These are phyloP conservation scores for Thyatira batis DNA, from an alignment of 2,888 invertebrate genomes.

Conservation along the genomic window DNA sequence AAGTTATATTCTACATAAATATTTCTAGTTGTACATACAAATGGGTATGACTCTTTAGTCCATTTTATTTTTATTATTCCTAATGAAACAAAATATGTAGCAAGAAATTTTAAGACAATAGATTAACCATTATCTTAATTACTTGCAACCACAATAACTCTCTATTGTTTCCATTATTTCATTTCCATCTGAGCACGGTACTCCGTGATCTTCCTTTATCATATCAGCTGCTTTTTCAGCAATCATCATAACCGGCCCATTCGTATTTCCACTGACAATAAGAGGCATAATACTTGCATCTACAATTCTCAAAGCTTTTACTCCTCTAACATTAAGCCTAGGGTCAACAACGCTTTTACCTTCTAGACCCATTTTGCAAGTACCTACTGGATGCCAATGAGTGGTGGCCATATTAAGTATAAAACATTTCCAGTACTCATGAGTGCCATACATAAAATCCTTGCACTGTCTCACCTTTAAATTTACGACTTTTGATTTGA, in stretches of 20 bases:
- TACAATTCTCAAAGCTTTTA: slow-evolving; percentile 79
- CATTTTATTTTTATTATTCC: too few relatives aligned
- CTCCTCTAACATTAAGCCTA: slow-evolving; percentile 62
- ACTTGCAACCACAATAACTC: not conserved
- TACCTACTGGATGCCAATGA: slow-evolving; percentile 43
- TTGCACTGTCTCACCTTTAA: slow-evolving; percentile 41
- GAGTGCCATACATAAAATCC: slow-evolving; percentile 37
- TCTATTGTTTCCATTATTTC: not conserved
- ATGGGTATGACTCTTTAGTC: too few relatives aligned
- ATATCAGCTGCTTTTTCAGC: slow-evolving; percentile 83
- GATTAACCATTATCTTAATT: too few relatives aligned
- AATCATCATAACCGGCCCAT: slow-evolving; percentile 83
- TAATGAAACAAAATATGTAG: too few relatives aligned
- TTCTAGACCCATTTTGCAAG: slow-evolving; percentile 42
- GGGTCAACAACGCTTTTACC: slow-evolving; percentile 37
- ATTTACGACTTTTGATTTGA: slow-evolving; percentile 29
- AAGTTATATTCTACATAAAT: not conserved
- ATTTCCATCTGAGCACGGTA: not conserved
- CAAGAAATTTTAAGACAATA: not conserved
- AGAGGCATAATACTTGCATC: slow-evolving; percentile 83
- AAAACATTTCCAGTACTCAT: slow-evolving; percentile 58
- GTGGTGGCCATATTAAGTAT: slow-evolving; percentile 42
- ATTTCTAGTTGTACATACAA: too few relatives aligned
- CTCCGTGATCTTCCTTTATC: slow-evolving; percentile 59
- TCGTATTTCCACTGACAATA: slow-evolving; percentile 81